Evolutionary conservation across 1,140 invertebrate species (phyloP).

Genomic region (Acromyrmex echinatior): DNA sequence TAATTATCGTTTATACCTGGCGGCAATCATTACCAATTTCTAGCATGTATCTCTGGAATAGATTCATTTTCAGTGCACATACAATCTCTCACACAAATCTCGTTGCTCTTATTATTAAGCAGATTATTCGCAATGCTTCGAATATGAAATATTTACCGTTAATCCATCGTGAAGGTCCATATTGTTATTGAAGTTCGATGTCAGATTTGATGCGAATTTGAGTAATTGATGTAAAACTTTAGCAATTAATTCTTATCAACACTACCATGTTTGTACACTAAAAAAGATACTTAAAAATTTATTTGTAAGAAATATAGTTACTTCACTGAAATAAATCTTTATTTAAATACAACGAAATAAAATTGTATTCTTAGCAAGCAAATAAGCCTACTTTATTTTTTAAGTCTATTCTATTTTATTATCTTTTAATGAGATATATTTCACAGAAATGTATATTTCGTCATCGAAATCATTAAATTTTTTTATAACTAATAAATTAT

Average conservation of each 20-base stretch:
- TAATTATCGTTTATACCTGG: constrained; percentile 45
- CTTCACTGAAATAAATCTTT: too few relatives aligned
- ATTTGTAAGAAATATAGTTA: too few relatives aligned
- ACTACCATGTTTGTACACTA: neutral
- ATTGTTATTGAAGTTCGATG: neutral
- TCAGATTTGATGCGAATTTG: constrained; percentile 13
- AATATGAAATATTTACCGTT: constrained; percentile 34
- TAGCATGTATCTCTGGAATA: neutral
- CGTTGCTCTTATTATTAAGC: constrained; percentile 15
- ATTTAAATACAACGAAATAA: too few relatives aligned
- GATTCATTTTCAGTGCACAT: constrained; percentile 2
- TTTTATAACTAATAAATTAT: too few relatives aligned
- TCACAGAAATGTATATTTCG: too few relatives aligned
- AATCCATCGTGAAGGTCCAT: neutral
- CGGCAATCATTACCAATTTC: constrained; percentile 20
- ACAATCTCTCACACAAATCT: neutral
- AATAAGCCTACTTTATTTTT: too few relatives aligned
- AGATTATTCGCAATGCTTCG: constrained; percentile 13
- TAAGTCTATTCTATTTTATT: too few relatives aligned
- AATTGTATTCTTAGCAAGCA: too few relatives aligned
- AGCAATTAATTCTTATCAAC: neutral
- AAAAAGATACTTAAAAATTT: too few relatives aligned
- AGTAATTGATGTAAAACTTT: neutral
- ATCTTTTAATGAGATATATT: too few relatives aligned
- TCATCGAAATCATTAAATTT: too few relatives aligned